Evolutionary conservation across 2,888 invertebrate species (phyloP).

Genomic region (Notodonta ziczac): DNA sequence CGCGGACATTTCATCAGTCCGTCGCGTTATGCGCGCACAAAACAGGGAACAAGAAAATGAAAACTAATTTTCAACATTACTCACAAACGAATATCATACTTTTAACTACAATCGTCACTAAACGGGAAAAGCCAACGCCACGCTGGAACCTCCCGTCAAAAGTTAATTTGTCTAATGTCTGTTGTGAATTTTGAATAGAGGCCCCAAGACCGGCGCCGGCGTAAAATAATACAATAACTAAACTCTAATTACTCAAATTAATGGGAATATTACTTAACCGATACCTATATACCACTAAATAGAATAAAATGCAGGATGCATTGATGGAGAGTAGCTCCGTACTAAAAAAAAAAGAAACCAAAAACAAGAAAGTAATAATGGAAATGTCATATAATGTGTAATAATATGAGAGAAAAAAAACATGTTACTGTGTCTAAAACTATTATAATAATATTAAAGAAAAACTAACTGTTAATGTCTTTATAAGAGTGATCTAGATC

Average conservation of each 20-base stretch:
- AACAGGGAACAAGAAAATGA: constrained; percentile 38
- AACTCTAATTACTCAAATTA: constrained; percentile 68
- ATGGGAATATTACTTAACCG: constrained; percentile 79
- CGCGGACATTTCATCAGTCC: constrained; percentile 16
- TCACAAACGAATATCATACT: constrained; percentile 60
- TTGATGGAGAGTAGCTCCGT: constrained; percentile 54
- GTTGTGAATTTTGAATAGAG: constrained; percentile 29
- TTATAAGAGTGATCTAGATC: constrained; percentile 82
- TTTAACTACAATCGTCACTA: constrained; percentile 56
- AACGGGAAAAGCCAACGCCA: constrained; percentile 56
- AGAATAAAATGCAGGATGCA: constrained; percentile 70
- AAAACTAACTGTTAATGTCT: constrained; percentile 83
- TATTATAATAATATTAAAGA: constrained; percentile 53
- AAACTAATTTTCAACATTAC: constrained; percentile 43
- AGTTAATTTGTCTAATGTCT: constrained; percentile 29
- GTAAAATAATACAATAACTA: constrained; percentile 53
- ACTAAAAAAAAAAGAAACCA: constrained; percentile 48
- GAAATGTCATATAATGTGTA: constrained; percentile 61
- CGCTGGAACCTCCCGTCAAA: constrained; percentile 51
- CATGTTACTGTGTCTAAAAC: constrained; percentile 69
- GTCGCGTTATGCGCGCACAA: constrained; percentile 22
- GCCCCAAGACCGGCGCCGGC: constrained; percentile 68
- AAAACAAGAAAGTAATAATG: constrained; percentile 59
- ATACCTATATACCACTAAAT: constrained; percentile 66
- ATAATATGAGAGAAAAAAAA: constrained; percentile 44